These are phyloP conservation scores for Phylloscopus collybita DNA, from an alignment of 2,797 vertebrate genomes.

Conservation along the genomic window DNA sequence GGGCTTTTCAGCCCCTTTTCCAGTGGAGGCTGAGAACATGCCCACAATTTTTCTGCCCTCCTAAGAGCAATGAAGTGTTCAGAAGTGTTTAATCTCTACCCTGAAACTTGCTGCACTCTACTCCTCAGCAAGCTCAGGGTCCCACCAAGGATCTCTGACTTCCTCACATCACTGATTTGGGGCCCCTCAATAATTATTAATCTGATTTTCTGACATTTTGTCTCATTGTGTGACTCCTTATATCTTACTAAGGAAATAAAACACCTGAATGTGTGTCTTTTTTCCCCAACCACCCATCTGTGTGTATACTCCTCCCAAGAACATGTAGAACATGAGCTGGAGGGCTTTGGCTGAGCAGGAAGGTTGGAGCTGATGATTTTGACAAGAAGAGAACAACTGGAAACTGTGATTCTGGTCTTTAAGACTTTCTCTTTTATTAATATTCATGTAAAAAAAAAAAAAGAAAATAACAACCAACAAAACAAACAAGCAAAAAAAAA, in stretches of 20 bases:
- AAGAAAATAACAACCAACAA: constrained; percentile 13
- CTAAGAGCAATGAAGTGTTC: constrained; percentile 26
- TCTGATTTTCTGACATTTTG: not conserved
- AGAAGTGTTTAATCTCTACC: constrained; percentile 8
- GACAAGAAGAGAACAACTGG: not conserved
- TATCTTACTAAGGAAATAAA: not conserved
- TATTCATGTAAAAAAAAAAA: constrained; percentile 71
- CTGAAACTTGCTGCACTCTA: not conserved
- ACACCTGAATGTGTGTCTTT: not conserved
- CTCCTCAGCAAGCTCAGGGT: not conserved
- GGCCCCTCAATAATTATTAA: not conserved
- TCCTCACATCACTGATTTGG: not conserved
- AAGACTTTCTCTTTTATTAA: constrained; percentile 66
- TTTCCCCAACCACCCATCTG: not conserved
- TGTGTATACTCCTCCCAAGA: not conserved
- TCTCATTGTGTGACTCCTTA: fast-evolving
- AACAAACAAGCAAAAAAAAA: not conserved
- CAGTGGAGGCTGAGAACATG: constrained; percentile 24
- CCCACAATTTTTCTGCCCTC: not conserved
- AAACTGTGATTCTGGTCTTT: not conserved
- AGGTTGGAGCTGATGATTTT: not conserved
- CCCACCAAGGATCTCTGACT: not conserved
- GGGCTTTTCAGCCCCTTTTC: not conserved
- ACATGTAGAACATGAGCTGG: not conserved
- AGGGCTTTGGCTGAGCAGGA: not conserved